Evolutionary conservation across 2,113 vertebrate genomes (phyloP).

Genomic region (Chascanopsetta lugubris): DNA sequence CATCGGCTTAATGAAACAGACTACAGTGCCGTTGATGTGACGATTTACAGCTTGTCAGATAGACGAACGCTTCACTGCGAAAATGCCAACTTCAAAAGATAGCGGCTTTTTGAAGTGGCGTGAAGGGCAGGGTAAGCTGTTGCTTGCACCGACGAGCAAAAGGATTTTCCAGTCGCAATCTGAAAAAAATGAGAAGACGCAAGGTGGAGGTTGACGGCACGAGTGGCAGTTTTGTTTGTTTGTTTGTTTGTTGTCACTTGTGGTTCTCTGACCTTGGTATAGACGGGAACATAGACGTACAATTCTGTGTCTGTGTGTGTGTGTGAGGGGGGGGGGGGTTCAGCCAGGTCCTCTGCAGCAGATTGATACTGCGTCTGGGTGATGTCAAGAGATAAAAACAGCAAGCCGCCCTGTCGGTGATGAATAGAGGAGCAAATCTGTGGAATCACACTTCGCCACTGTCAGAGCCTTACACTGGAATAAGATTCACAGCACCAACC

Average conservation of each 20-base stretch:
- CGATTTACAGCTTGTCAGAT: background rate
- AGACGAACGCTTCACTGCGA: background rate
- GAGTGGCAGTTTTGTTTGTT: conserved; percentile 38
- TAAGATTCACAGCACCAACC: conserved; percentile 47
- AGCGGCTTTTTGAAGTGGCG: conserved; percentile 57
- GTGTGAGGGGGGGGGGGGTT: too few relatives aligned
- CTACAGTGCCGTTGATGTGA: conserved; percentile 18
- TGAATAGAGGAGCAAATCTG: conserved; percentile 49
- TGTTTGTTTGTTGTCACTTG: conserved; percentile 5
- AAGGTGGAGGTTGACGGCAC: conserved; percentile 35
- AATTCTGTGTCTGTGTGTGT: background rate
- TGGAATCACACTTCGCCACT: conserved; percentile 37
- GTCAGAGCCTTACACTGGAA: conserved; percentile 54
- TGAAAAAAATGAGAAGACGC: conserved; percentile 9
- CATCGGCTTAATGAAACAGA: conserved; percentile 51
- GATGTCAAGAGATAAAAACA: conserved; percentile 41
- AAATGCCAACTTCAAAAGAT: conserved; percentile 42
- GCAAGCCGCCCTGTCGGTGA: conserved; percentile 43
- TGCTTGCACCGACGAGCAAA: conserved; percentile 54
- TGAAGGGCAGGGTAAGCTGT: conserved; percentile 54
- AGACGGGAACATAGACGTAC: background rate
- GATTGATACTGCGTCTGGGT: conserved; percentile 33
- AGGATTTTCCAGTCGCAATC: conserved; percentile 54
- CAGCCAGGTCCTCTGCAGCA: conserved; percentile 20
- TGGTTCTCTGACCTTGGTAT: conserved; percentile 14